Conservation (phyloP, 2,797 vertebrate species). For the Ceyx erithaca region DNA sequence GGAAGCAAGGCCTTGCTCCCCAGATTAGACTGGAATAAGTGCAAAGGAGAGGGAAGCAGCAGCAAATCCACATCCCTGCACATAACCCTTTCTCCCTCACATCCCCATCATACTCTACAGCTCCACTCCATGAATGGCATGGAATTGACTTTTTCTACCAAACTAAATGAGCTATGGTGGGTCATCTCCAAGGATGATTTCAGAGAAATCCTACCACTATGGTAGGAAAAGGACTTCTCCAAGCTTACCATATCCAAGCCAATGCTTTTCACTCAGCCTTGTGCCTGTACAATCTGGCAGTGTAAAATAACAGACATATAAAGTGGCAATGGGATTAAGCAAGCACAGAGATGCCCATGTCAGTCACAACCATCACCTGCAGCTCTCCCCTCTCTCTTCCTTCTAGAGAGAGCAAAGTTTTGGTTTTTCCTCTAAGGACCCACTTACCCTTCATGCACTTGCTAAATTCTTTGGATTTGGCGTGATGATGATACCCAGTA, state of each 20-base stretch:
- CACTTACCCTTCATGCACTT: background rate
- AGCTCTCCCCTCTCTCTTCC: background rate
- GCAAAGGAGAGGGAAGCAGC: background rate
- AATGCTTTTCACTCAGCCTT: background rate
- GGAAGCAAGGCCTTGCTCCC: background rate
- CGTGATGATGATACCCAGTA: background rate
- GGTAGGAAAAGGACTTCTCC: background rate
- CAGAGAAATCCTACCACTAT: background rate
- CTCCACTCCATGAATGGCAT: background rate
- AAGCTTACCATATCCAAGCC: background rate
- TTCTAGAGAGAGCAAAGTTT: background rate
- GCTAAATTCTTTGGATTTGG: background rate
- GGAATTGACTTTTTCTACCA: background rate
- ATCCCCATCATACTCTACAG: background rate
- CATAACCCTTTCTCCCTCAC: background rate
- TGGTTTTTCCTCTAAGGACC: background rate
- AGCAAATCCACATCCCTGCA: background rate
- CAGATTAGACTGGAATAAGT: background rate
- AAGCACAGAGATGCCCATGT: fast-evolving
- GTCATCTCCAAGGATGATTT: background rate
- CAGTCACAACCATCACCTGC: background rate
- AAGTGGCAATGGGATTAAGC: background rate
- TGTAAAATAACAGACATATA: background rate
- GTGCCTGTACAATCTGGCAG: background rate
- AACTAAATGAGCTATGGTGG: background rate